Base-by-base conservation (phyloP, 92 coral and sea anemone species). In the Palythoa grandiflora region DNA sequence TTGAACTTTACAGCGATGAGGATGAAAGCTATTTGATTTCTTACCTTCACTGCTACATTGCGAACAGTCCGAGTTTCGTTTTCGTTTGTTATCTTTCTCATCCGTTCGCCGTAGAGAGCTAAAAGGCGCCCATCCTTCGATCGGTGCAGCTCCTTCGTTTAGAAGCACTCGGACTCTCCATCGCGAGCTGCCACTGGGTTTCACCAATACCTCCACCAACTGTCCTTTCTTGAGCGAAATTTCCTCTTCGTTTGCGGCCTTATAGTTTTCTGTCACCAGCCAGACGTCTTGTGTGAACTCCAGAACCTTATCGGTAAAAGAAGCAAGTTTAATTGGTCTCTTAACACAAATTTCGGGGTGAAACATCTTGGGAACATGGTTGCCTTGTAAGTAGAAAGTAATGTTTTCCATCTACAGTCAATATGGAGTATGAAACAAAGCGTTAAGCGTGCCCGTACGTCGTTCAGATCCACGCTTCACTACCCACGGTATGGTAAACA, bases 21-120 rank as follows among this genome's bases (percentile, higher is more conserved):
- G 17, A 36, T 6, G 13, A 12, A 38, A 36, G 28, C 14, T 35
- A 16, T 8, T 20, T 9, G 10, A 19, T 36, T 70, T 12, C 93
- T 68, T 55, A 97, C 99, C 99, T 97, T 97, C 99, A 89, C 99
- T 97, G 87, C 98, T 95, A 78, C 98, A 97, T 55, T 95, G 96
- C 55, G 99, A 97, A 14, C 97, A 94, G 84, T 97, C 99, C 19
- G 99, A 97, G 89, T 95, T 90, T 6, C 98, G 90, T 75, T 94
- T 94, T 68, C 93, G 87, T 75, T 85, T 93, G 86, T 92, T 76
- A 75, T 94, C 93, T 44, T 90, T 84, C 40, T 97, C 98, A 19
- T 95, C 98, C 28, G 98, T 91, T 73, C 95, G 90, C 13, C 97
- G 84, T 38, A 97, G 91, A 11, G 94, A 92, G 39, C 88, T 91